Evolutionary conservation across 2,113 vertebrate species (phyloP), one percentile per base, ranked within the genome.

Genomic region (Protobothrops mucrosquamatus): DNA sequence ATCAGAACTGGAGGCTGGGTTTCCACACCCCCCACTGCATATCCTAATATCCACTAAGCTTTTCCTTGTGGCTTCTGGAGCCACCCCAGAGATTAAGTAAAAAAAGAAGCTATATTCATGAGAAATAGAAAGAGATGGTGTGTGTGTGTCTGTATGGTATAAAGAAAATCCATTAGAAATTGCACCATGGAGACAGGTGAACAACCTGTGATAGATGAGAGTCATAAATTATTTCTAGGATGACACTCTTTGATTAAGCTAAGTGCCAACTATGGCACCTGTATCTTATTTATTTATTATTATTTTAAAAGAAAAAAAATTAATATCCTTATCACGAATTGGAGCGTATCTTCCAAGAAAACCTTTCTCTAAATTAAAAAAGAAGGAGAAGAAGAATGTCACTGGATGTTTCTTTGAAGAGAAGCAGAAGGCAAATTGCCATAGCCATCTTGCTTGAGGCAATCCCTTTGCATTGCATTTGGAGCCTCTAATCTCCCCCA

Each of bases 201-300:
- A n/a, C 91, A 43, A 81, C 22, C 56, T 0, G 4, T 94, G 96
- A 96, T 85, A 64, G 93, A 96, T 87, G 87, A 92, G 24, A 91
- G n/a, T 85, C 61, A 85, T 91, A 55, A 91, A 85, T 94, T 88
- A 91, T 95, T 93, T 92, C 55, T 1, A 94, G 92, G 92, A 91
- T 90, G 95, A 92, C 96, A 92, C 87, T 6, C 91, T 95, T 89
- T 95, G 96, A 96, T 96, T 94, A 95, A 94, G 93, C 93, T 92
- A 94, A 95, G 93, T 85, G 91, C 93, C 93, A 91, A 69, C 11
- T 0, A 74, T 54, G 93, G 81, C 74, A 92, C 92, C 90, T 92
- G 48, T 12, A 92, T 91, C 51, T 92, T 56, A 94, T 94, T 95
- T 93, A 87, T 93, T 93, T 96, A 91, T 93, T 96, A 92, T 92